Evolutionary conservation across 2,797 vertebrate genomes (phyloP).

Genomic region (Hybognathus amarus): DNA sequence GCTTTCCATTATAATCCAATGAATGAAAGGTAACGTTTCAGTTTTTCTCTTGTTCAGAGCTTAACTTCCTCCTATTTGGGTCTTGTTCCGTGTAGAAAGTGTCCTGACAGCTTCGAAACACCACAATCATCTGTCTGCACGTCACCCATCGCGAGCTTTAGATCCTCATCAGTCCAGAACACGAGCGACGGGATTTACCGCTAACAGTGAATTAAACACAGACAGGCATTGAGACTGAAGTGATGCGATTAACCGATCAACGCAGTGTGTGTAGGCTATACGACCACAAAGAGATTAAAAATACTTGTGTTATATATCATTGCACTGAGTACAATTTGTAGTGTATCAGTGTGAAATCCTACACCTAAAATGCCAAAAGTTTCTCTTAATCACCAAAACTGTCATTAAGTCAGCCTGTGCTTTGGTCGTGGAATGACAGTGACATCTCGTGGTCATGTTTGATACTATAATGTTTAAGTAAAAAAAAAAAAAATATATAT

Average conservation of each 20-base stretch:
- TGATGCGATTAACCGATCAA: background rate
- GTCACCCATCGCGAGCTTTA: background rate
- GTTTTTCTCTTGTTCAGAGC: background rate
- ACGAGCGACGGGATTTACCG: constrained; percentile 23
- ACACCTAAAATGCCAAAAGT: background rate
- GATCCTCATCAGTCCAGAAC: background rate
- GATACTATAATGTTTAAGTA: background rate
- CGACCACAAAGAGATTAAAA: background rate
- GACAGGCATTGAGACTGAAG: background rate
- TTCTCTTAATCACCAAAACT: background rate
- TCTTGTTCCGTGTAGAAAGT: background rate
- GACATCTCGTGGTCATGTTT: background rate
- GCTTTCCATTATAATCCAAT: background rate
- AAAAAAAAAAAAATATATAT: too few relatives aligned
- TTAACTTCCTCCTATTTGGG: background rate
- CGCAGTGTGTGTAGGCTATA: background rate
- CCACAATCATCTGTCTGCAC: background rate
- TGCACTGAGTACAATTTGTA: background rate
- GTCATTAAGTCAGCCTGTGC: background rate
- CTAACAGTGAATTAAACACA: constrained; percentile 13
- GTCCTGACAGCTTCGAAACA: background rate
- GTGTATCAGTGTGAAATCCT: background rate
- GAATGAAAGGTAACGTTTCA: background rate
- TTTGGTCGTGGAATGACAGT: background rate
- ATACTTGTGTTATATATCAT: background rate